Evolutionary conservation across 2,113 vertebrate genomes (phyloP).

Genomic region (Poeciliopsis retropinna): DNA sequence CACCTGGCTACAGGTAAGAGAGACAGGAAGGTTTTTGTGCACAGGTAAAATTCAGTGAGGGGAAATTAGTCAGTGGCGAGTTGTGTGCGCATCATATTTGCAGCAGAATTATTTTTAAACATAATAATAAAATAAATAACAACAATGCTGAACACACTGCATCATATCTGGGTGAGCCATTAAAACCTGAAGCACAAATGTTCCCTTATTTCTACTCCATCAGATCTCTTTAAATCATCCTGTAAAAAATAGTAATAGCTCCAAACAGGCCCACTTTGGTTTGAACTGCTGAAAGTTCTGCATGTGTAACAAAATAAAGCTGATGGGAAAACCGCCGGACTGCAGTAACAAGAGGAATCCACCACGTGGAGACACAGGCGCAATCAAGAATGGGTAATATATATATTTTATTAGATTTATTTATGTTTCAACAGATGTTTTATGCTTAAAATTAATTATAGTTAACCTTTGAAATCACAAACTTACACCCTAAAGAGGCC

Average conservation of each 20-base stretch:
- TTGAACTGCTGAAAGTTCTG: not conserved
- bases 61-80: conserved; percentile 5
- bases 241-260: conserved; percentile 2
- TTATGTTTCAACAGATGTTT: not conserved
- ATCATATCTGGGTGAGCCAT: conserved; percentile 50
- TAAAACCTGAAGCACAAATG: conserved; percentile 53
- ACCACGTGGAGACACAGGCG: conserved; percentile 30
- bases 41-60: not conserved
- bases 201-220: conserved; percentile 61
- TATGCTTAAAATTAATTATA: not conserved
- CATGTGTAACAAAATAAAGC: not conserved
- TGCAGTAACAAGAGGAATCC: conserved; percentile 44
- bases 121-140: conserved; percentile 83
- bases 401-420: not conserved
- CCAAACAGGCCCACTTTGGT: conserved; percentile 41
- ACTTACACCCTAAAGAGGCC: conserved; percentile 8
- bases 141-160: conserved; percentile 53
- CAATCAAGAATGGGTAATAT: not conserved
- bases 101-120: conserved; percentile 54
- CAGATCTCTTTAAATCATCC: conserved; percentile 22
- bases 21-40: conserved; percentile 16
- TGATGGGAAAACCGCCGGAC: not conserved
- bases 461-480: conserved; percentile 25
- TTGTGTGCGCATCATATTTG: conserved; percentile 15
- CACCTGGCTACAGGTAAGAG: conserved; percentile 14